Conservation (phyloP, 2,797 vertebrate genomes). For the Eidolon dupreanum region DNA sequence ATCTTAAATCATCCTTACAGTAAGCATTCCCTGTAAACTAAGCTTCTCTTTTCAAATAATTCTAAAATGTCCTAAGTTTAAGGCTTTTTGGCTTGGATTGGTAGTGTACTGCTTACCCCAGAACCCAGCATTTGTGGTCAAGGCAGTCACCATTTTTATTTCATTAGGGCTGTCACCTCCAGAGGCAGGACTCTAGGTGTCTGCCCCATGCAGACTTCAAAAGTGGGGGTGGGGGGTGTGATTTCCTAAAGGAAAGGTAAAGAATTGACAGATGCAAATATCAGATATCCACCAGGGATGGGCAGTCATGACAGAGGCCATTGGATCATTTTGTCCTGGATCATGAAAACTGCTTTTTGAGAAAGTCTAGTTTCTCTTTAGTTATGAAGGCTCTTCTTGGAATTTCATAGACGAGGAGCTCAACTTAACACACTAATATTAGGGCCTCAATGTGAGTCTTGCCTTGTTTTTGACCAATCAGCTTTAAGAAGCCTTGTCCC, state of each 20-base stretch:
- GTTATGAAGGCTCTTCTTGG: not conserved
- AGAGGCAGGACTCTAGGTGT: not conserved
- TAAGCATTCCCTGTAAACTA: not conserved
- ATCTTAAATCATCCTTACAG: not conserved
- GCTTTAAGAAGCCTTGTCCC: not conserved
- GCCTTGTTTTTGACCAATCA: not conserved
- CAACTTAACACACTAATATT: not conserved
- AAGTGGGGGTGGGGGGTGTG: not conserved
- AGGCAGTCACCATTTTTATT: no score
- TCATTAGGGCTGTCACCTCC: not conserved
- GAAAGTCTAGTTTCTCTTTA: not conserved
- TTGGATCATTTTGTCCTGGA: not conserved
- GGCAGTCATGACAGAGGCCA: not conserved
- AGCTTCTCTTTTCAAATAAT: not conserved
- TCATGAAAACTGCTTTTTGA: not conserved
- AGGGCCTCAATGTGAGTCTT: not conserved
- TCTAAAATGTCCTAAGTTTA: not conserved
- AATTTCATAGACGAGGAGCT: not conserved
- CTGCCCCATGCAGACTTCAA: not conserved
- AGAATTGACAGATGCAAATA: not conserved
- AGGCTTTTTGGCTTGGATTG: not conserved
- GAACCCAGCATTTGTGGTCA: not conserved
- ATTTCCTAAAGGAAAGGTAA: not conserved
- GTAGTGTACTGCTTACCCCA: not conserved
- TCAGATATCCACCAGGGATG: not conserved